Evolutionary conservation across 37 sponge, comb jelly and placozoan species (phyloP).

Genomic region (Aplysina aerophoba): DNA sequence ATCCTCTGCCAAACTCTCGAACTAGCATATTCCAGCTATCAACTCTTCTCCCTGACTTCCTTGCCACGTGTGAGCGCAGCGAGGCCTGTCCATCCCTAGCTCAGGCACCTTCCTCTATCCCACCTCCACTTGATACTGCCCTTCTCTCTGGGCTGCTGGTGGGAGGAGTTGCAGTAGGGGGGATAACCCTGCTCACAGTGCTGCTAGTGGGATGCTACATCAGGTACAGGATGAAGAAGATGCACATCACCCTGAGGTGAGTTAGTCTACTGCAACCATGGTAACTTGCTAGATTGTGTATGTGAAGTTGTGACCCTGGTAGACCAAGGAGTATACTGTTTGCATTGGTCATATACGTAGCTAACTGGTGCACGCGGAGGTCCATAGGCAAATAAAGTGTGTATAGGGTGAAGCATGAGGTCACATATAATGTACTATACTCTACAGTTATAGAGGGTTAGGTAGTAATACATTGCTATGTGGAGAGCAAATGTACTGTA

Average conservation of each 20-base stretch:
- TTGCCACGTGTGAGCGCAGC: not conserved
- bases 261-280: not conserved
- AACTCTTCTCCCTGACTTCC: not conserved
- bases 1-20: too few species aligned
- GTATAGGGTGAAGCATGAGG: too few species aligned
- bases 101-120: not conserved
- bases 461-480: too few species aligned
- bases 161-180: not conserved
- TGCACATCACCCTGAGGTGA: conserved; percentile 9
- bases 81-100: conserved; percentile 4
- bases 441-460: too few species aligned
- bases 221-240: conserved; percentile 12
- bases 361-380: too few species aligned
- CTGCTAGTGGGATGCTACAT: not conserved
- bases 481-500: too few species aligned
- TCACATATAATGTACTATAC: too few species aligned
- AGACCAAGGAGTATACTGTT: too few species aligned
- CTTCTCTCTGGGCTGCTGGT: not conserved
- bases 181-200: not conserved
- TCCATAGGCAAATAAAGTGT: too few species aligned
- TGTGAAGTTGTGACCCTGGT: too few species aligned
- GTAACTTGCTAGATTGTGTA: too few species aligned
- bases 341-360: too few species aligned
- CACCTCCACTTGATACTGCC: not conserved
- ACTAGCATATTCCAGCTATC: not conserved